Conservation (phyloP, 2,113 vertebrate species). For the Periophthalmodon schlosseri region DNA sequence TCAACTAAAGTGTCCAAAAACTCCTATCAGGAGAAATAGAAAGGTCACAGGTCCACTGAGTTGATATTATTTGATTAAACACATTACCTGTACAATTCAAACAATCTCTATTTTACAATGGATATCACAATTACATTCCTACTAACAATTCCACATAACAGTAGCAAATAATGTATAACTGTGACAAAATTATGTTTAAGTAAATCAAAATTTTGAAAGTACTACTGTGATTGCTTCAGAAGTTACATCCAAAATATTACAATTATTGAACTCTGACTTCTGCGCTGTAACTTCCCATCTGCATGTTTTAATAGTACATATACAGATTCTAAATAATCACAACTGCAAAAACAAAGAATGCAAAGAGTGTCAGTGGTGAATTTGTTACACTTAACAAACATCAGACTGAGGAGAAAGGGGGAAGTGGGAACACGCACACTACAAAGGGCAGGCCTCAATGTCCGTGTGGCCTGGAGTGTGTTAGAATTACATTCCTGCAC, state of each 20-base stretch:
- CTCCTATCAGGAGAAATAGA: background rate
- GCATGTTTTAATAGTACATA: background rate
- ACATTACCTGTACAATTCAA: too few species aligned
- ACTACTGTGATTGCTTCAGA: too few species aligned
- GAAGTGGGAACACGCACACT: conserved; percentile 28
- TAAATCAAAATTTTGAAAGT: too few species aligned
- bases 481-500: conserved; percentile 59
- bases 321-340: background rate
- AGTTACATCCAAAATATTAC: too few species aligned
- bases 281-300: background rate
- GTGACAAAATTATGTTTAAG: too few species aligned
- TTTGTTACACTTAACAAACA: conserved; percentile 44
- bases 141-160: background rate
- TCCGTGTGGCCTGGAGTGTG: conserved; percentile 50
- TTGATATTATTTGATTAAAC: background rate
- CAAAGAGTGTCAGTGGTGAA: conserved; percentile 14
- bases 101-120: too few species aligned
- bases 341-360: background rate
- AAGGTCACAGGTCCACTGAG: background rate
- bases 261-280: background rate
- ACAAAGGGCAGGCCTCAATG: conserved; percentile 51
- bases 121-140: too few species aligned
- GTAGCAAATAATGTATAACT: background rate
- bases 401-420: conserved; percentile 38
- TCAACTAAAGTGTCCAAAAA: too few species aligned